Evolutionary conservation across 2,888 invertebrate species (phyloP), one percentile per base, ranked within the genome.

Genomic region (Parnassius mnemosyne): DNA sequence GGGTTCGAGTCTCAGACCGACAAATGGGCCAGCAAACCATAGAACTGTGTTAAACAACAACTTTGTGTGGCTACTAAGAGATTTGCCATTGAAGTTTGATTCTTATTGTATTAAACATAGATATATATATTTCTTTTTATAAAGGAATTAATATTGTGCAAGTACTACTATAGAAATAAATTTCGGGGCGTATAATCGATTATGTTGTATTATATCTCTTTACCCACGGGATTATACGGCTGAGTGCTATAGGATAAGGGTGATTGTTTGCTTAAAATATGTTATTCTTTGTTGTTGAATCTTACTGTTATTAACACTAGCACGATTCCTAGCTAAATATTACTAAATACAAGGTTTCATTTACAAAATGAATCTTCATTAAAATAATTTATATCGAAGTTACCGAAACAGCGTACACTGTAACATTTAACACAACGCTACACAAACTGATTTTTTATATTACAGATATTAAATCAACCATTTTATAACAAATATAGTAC

Each of bases 131-230:
- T 34, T 34, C 5, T 1, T 34, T 34, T 34, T 34, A 42, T 3
- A 47, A 65, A 9, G 9, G 9, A 25, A 3, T 63, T 68, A 57
- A 56, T 12, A 3, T 59, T 42, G 53, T 46, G 56, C 51, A 54
- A 60, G 61, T 69, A 71, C 71, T 76, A 75, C 67, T 71, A 71
- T 65, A 74, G 71, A 74, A 79, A 83, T 80, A 82, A 83, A 75
- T 79, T 80, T 69, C 72, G 74, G 84, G 84, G 83, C 77, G 84
- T 83, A 78, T 81, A 85, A 87, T 86, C 86, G 85, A 87, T 85
- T 84, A 84, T 73, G 77, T 78, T 83, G 73, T 80, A 80, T 83
- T 83, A 84, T 79, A 83, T 80, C 79, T 80, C 76, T 81, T 84
- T 83, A 84, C 77, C 77, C 72, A 71, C 73, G 79, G 78, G 77